phyloP scores from a whole-genome alignment of 2,113 vertebrate genomes.

The Ramphastos sulfuratus region DNA sequence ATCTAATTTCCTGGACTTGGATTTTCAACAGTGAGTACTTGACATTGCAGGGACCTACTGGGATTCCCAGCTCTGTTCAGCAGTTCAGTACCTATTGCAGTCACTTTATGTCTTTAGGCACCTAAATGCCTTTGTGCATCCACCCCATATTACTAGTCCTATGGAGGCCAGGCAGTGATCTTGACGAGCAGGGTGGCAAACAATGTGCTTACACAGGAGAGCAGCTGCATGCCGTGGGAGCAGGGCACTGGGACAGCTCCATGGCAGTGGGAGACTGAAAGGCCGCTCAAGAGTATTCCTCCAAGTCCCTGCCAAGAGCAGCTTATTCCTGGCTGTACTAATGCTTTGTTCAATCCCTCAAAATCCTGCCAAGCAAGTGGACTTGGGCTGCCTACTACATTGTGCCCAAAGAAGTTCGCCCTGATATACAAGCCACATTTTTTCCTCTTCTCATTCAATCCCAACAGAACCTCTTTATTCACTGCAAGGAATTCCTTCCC shows the following conservation, averaged over 20 bases:
- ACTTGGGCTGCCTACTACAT: background rate
- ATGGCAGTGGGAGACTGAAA: conserved; percentile 21
- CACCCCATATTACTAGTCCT: background rate
- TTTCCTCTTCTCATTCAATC: conserved; percentile 43
- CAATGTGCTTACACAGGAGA: background rate
- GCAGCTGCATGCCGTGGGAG: conserved; percentile 40
- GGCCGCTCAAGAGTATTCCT: background rate
- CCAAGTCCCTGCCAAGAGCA: background rate
- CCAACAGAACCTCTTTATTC: conserved; percentile 49
- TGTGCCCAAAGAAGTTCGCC: conserved; percentile 8
- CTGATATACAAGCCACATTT: background rate
- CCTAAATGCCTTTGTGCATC: background rate
- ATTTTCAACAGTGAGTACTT: background rate
- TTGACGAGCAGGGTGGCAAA: background rate
- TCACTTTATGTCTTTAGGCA: background rate
- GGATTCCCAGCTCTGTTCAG: background rate
- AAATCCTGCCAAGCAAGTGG: conserved; percentile 18
- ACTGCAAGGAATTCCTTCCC: conserved; percentile 10
- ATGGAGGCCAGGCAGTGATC: background rate
- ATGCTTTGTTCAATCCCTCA: background rate
- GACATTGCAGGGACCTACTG: background rate
- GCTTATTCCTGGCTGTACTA: background rate
- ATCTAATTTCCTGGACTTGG: conserved; percentile 42
- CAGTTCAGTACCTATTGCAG: background rate
- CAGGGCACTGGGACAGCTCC: background rate